phyloP scores from a whole-genome alignment of 1,140 invertebrate species.

The Hermetia illucens region DNA sequence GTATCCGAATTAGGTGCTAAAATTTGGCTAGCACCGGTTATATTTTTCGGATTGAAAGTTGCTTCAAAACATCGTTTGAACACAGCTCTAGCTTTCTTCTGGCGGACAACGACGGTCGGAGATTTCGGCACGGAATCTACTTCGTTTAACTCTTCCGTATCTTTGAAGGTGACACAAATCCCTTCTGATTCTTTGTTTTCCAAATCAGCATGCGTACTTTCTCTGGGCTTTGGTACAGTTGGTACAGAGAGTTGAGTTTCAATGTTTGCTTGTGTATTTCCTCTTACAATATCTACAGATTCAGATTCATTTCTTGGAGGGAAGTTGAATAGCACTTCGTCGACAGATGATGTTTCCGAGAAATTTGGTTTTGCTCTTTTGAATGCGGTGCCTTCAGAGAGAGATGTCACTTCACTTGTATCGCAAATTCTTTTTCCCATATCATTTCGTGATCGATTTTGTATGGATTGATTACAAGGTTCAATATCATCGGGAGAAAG shows the following conservation, averaged over 20 bases:
- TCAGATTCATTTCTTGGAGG: no score
- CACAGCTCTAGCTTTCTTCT: slow-evolving; percentile 27
- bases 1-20: slow-evolving; percentile 47
- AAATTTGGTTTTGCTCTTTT: no score
- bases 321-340: no score
- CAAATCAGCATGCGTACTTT: no score
- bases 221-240: no score
- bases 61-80: slow-evolving; percentile 50
- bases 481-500: slow-evolving; percentile 17
- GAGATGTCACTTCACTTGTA: no score
- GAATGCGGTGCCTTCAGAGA: no score
- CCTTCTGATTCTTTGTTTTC: background rate
- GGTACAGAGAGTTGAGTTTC: no score
- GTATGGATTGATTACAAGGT: background rate
- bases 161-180: background rate
- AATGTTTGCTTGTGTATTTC: no score
- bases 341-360: no score
- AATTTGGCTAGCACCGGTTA: slow-evolving; percentile 34
- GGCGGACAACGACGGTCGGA: background rate
- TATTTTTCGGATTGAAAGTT: slow-evolving; percentile 41
- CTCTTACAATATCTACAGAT: no score
- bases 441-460: background rate
- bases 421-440: no score
- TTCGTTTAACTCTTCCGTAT: background rate
- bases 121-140: background rate